Evolutionary conservation across 2,797 vertebrate species (phyloP).

Genomic region (Amblyopsis hoosieri): DNA sequence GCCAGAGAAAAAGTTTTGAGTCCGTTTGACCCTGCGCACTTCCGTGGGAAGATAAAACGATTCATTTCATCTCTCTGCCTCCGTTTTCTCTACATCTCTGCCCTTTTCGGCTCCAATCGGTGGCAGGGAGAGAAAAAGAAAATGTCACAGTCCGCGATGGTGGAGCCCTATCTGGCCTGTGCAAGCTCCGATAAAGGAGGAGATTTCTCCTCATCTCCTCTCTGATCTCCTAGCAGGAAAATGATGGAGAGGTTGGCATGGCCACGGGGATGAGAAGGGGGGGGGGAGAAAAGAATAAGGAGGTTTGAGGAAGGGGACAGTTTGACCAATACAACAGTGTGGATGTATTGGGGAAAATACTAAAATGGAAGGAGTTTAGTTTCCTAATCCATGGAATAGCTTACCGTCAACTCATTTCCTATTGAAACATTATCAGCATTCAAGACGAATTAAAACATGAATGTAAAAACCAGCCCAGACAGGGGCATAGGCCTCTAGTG

Average conservation of each 20-base stretch:
- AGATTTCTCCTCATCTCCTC: slow-evolving; percentile 24
- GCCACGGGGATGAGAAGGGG: neutral
- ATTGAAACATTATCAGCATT: too few relatives aligned
- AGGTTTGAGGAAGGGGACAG: too few relatives aligned
- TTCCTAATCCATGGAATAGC: too few relatives aligned
- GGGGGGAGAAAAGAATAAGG: neutral
- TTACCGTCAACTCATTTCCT: too few relatives aligned
- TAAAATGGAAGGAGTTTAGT: too few relatives aligned
- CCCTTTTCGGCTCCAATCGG: slow-evolving; percentile 38
- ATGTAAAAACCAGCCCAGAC: too few relatives aligned
- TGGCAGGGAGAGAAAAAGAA: slow-evolving; percentile 19
- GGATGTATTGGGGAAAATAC: too few relatives aligned
- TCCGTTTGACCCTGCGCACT: slow-evolving; percentile 25
- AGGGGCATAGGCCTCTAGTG: too few relatives aligned
- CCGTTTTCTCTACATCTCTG: slow-evolving; percentile 16
- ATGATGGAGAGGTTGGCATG: neutral
- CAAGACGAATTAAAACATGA: too few relatives aligned
- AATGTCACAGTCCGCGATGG: slow-evolving; percentile 37
- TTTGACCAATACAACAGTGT: too few relatives aligned
- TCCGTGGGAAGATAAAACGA: slow-evolving; percentile 37
- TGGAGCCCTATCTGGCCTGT: slow-evolving; percentile 37
- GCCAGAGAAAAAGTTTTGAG: slow-evolving; percentile 36
- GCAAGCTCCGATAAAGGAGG: slow-evolving; percentile 33
- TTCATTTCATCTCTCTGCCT: slow-evolving; percentile 32
- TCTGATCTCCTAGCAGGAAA: slow-evolving; percentile 22